Evolutionary conservation across 2,888 invertebrate genomes (phyloP).

Genomic region (Neocrepidodera transversa): DNA sequence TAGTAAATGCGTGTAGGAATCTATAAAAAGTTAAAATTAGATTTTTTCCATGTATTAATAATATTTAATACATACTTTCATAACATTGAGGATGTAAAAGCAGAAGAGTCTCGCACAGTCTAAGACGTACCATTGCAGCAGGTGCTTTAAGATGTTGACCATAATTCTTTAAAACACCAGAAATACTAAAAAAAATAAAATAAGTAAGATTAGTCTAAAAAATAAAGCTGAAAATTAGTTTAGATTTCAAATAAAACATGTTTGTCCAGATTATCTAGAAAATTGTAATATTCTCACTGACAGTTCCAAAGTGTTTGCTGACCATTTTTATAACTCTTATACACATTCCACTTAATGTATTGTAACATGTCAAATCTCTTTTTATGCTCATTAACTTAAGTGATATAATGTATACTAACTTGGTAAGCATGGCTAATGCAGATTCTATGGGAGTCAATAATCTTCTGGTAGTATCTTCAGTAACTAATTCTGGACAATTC

Average conservation of each 20-base stretch:
- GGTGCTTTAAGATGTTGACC: conserved; percentile 94
- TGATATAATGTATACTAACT: conserved; percentile 67
- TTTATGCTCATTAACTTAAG: too few relatives aligned
- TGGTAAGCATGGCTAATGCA: conserved; percentile 92
- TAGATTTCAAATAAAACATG: not conserved
- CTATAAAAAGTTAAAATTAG: conserved; percentile 50
- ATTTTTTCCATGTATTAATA: not conserved
- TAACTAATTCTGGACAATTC: conserved; percentile 89
- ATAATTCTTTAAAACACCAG: conserved; percentile 84
- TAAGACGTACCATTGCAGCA: conserved; percentile 89
- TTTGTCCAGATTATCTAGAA: too few relatives aligned
- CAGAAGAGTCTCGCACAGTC: conserved; percentile 88
- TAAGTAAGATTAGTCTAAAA: not conserved
- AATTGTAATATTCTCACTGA: conserved; percentile 12
- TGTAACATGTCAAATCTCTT: too few relatives aligned
- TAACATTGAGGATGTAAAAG: conserved; percentile 80
- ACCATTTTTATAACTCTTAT: too few relatives aligned
- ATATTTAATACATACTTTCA: conserved; percentile 67
- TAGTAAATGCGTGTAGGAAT: conserved; percentile 85
- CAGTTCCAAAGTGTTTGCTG: too few relatives aligned
- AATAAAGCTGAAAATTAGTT: not conserved
- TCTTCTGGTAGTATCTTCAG: conserved; percentile 89
- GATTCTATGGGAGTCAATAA: conserved; percentile 92
- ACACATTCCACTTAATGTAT: too few relatives aligned
- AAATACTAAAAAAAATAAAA: conserved; percentile 69